A percentile compares a stretch with the other conserved stretches of the same genome.
These are phyloP conservation scores for Cyclophora punctaria DNA, from an alignment of 2,888 invertebrate species.

Conservation along the genomic window DNA sequence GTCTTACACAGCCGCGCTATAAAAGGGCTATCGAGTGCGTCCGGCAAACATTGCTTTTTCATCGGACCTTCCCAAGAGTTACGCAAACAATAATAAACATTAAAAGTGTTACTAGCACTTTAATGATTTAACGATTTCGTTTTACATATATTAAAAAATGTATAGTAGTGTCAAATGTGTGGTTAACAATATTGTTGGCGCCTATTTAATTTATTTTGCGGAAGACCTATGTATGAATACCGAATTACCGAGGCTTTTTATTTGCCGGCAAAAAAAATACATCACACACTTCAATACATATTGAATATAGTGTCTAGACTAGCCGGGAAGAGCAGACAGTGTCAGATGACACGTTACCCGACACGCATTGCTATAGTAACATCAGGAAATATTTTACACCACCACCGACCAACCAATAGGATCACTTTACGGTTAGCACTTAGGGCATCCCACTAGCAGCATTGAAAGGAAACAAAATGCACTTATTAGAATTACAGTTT, in stretches of 20 bases:
- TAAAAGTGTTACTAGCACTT: not conserved
- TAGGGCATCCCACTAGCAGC: constrained; percentile 35
- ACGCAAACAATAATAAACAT: constrained; percentile 34
- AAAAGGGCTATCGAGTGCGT: constrained; percentile 43
- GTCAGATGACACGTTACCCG: constrained; percentile 54
- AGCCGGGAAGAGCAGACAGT: constrained; percentile 35
- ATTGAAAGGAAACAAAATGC: constrained; percentile 18
- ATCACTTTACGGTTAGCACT: constrained; percentile 38
- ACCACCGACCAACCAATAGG: constrained; percentile 31
- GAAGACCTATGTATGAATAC: too few relatives aligned
- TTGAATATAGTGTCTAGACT: not conserved
- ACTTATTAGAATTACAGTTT: constrained; percentile 18
- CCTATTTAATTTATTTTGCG: too few relatives aligned
- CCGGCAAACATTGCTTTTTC: constrained; percentile 36
- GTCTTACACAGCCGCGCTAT: constrained; percentile 39
- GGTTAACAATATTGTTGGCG: too few relatives aligned
- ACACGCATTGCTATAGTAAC: constrained; percentile 51
- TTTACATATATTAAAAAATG: too few relatives aligned
- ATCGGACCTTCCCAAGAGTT: constrained; percentile 37
- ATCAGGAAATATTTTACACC: constrained; percentile 53
- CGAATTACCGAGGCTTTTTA: too few relatives aligned
- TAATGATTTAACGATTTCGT: too few relatives aligned
- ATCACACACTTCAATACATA: too few relatives aligned
- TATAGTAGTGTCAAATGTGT: too few relatives aligned
- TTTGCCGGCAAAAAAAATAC: too few relatives aligned